These are phyloP conservation scores for Torymus aiolomorphi DNA, from an alignment of 2,888 invertebrate genomes.

Conservation along the genomic window DNA sequence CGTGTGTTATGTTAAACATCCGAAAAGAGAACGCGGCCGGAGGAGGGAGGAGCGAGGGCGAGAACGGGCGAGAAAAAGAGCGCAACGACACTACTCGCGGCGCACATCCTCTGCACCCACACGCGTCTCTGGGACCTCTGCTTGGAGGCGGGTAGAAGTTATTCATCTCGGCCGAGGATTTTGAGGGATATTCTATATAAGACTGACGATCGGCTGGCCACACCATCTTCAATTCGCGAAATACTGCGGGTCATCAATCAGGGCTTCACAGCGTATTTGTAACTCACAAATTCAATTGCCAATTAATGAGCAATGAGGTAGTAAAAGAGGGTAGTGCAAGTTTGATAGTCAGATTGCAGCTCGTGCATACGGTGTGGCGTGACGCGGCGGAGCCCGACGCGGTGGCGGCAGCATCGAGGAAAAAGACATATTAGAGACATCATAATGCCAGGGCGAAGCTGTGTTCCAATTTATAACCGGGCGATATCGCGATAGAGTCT, in stretches of 20 bases:
- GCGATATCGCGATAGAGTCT: constrained; percentile 75
- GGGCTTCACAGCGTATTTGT: no score
- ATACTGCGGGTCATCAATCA: background rate
- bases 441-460: constrained; percentile 75
- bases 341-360: no score
- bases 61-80: constrained; percentile 47
- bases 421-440: constrained; percentile 76
- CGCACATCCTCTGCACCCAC: constrained; percentile 66
- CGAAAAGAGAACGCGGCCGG: constrained; percentile 54
- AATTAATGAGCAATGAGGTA: constrained; percentile 37
- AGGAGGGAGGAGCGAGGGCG: background rate
- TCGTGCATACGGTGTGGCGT: background rate
- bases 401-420: constrained; percentile 56
- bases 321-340: no score
- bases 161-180: constrained; percentile 73
- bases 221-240: constrained; percentile 53
- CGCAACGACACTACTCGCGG: constrained; percentile 55
- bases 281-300: no score
- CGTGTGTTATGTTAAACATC: constrained; percentile 75
- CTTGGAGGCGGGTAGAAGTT: constrained; percentile 68
- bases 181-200: constrained; percentile 65
- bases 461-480: constrained; percentile 76
- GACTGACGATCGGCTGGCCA: constrained; percentile 49
- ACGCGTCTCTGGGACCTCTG: constrained; percentile 64
- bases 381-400: background rate